Percentiles rank a stretch among this genome's conserved stretches.
Evolutionary conservation across 2,797 vertebrate species (phyloP).

Genomic region (Zalophus californianus): DNA sequence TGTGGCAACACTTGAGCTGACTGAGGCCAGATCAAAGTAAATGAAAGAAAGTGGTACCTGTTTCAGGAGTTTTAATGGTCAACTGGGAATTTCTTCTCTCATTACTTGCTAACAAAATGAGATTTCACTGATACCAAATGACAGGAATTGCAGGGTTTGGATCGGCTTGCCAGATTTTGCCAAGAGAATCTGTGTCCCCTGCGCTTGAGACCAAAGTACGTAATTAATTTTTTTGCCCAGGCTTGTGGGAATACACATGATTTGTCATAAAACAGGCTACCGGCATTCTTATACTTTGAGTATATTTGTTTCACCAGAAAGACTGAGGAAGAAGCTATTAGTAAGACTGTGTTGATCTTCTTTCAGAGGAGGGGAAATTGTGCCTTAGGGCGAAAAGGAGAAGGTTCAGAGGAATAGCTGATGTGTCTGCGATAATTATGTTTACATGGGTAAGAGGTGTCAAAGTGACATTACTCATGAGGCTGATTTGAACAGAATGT

Average conservation of each 20-base stretch:
- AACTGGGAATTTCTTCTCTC: constrained; percentile 63
- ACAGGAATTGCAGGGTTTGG: constrained; percentile 75
- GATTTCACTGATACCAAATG: constrained; percentile 79
- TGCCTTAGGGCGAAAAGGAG: constrained; percentile 71
- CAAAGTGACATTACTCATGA: constrained; percentile 80
- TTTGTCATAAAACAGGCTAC: constrained; percentile 67
- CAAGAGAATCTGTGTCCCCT: constrained; percentile 71
- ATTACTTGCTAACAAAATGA: constrained; percentile 73
- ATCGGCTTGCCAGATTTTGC: constrained; percentile 64
- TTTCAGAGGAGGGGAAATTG: constrained; percentile 69
- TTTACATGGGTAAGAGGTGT: constrained; percentile 81
- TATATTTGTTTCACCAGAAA: constrained; percentile 61
- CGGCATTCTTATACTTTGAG: not conserved
- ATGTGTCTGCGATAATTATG: constrained; percentile 80
- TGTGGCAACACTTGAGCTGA: not conserved
- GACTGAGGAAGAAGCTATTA: constrained; percentile 55
- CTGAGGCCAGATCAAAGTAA: constrained; percentile 36
- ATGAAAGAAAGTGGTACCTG: constrained; percentile 41
- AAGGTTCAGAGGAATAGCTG: constrained; percentile 69
- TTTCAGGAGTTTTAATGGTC: constrained; percentile 47
- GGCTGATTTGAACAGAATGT: constrained; percentile 80
- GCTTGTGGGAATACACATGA: not conserved
- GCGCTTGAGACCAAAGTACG: constrained; percentile 69
- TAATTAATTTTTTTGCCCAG: constrained; percentile 59
- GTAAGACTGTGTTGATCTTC: constrained; percentile 57